Base-by-base conservation (phyloP, 1,140 invertebrate genomes). In the Ceratitis capitata region DNA sequence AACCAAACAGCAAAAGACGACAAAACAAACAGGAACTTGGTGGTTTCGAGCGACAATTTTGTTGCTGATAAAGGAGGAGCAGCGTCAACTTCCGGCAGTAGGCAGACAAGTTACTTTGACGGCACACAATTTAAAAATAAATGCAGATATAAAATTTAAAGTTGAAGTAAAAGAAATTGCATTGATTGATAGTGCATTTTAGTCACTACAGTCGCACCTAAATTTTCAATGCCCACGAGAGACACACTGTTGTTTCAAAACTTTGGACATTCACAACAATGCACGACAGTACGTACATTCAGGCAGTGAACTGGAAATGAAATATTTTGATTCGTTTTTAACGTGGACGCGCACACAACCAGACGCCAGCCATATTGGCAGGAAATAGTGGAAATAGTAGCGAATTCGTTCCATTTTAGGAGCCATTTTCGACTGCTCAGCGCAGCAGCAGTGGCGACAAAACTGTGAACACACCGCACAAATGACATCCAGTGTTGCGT, bases 391-490 rank as follows among this genome's bases (percentile, higher is more conserved):
- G 1, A n/a, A 53, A 53, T n/a, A 53, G 23, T 56, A n/a, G n/a
- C 51, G 51, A 23, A n/a, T 56, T 56, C 19, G 51, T 56, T 56
- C 9, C 14, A n/a, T n/a, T n/a, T n/a, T n/a, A n/a, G n/a, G n/a
- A n/a, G n/a, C n/a, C n/a, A n/a, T n/a, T n/a, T n/a, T n/a, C n/a
- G n/a, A n/a, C 16, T 53, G 14, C 14, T 0, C 19, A 4, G 51
- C 58, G 29, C n/a, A 1, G 1, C 69, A 39, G 69, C 69, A 78
- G 69, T 78, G 69, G 35, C 39, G 69, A 26, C n/a, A 35, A 69
- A 69, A 69, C 69, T 42, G 69, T 78, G 69, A 69, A 69, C 61
- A 69, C 39, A 69, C 61, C 61, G 29, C 61, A 32, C 14, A 32
- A 35, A 6, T 56, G 61, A 19, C 61, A 69, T 69, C 32, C 61